These are phyloP conservation scores for Falco novaeseelandiae DNA, from an alignment of 2,797 vertebrate genomes.

Conservation along the genomic window DNA sequence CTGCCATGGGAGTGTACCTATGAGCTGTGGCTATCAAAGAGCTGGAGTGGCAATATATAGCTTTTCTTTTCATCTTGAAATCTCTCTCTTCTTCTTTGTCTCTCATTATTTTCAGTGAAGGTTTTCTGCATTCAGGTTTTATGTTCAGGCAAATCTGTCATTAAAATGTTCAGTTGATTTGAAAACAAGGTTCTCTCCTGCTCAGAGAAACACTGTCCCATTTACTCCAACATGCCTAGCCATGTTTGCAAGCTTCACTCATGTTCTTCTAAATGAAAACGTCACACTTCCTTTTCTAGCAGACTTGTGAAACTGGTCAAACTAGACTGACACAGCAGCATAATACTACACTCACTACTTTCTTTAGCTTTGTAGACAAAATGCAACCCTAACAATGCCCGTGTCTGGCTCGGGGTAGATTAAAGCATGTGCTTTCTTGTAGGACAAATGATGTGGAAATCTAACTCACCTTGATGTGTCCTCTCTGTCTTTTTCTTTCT, in stretches of 20 bases:
- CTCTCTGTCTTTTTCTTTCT: constrained; percentile 74
- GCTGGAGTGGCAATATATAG: background rate
- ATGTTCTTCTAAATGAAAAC: constrained; percentile 62
- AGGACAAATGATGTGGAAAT: constrained; percentile 87
- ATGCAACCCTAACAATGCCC: constrained; percentile 63
- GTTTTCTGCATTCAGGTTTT: background rate
- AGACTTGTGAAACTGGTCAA: constrained; percentile 67
- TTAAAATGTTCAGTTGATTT: background rate
- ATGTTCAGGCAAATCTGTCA: background rate
- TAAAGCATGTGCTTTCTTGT: constrained; percentile 80
- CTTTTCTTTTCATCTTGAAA: background rate
- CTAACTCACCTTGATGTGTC: constrained; percentile 89
- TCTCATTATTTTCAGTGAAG: background rate
- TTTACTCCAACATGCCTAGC: constrained; percentile 50
- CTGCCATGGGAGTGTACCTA: background rate
- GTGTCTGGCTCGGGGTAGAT: constrained; percentile 73
- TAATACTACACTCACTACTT: constrained; percentile 50
- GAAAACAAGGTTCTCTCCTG: constrained; percentile 13
- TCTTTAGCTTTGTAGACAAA: constrained; percentile 72
- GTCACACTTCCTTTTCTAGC: constrained; percentile 48
- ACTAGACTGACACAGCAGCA: constrained; percentile 61
- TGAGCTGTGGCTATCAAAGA: background rate
- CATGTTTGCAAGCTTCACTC: constrained; percentile 35
- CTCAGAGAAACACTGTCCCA: background rate
- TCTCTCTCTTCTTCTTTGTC: background rate